These are phyloP conservation scores for Rhizoglyphus robini DNA, from an alignment of 1,140 invertebrate species.

Conservation along the genomic window DNA sequence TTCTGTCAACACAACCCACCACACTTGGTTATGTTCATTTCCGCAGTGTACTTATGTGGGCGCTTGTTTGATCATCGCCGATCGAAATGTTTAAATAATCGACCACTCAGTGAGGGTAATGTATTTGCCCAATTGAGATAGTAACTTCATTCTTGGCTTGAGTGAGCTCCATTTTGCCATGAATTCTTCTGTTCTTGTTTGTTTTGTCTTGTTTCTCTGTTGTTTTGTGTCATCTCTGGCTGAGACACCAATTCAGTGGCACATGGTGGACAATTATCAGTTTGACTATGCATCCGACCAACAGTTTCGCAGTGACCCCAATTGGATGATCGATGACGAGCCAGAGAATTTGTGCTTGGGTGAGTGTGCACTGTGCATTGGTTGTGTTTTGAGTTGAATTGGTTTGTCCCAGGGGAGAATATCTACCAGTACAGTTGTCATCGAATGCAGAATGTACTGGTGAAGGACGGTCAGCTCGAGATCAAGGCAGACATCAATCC, in stretches of 20 bases:
- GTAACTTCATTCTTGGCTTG: too few relatives aligned
- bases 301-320: neutral
- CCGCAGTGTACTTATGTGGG: too few relatives aligned
- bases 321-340: slow-evolving; percentile 7
- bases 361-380: neutral
- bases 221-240: too few relatives aligned
- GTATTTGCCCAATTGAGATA: too few relatives aligned
- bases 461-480: neutral
- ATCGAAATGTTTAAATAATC: too few relatives aligned
- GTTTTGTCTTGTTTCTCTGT: too few relatives aligned
- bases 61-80: too few relatives aligned
- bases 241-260: neutral
- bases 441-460: neutral
- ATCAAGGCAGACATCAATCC: neutral
- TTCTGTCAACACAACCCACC: too few relatives aligned
- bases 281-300: neutral
- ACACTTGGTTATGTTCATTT: too few relatives aligned
- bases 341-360: slow-evolving; percentile 11
- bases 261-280: slow-evolving; percentile 2
- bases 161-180: too few relatives aligned
- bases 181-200: too few relatives aligned
- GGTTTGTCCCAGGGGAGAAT: neutral
- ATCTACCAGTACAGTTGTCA: slow-evolving; percentile 15
- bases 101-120: too few relatives aligned
- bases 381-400: neutral